Conservation (phyloP, 2,797 vertebrate species). For the Salmo trutta region DNA sequence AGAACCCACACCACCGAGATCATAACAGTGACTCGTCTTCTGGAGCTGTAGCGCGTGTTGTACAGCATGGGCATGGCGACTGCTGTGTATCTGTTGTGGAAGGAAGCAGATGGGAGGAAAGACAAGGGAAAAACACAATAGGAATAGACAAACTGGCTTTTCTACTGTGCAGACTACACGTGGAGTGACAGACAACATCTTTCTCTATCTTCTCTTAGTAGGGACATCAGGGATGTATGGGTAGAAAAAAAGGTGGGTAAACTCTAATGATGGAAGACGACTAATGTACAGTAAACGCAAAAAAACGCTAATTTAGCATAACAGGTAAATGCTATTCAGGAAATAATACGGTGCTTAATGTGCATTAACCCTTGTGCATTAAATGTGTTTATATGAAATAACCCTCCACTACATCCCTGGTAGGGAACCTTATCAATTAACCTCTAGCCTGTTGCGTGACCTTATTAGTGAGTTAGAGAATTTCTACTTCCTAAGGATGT, state of each 20-base stretch:
- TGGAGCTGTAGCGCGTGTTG: conserved; percentile 98
- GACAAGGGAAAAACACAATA: not conserved
- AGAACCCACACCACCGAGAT: conserved; percentile 96
- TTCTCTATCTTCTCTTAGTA: not conserved
- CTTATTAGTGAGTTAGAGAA: conserved; percentile 35
- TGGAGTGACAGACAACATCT: not conserved
- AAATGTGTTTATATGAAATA: not conserved
- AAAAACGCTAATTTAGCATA: too few relatives aligned
- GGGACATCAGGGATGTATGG: not conserved
- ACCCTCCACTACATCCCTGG: conserved; percentile 3
- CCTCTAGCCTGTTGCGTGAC: conserved; percentile 28
- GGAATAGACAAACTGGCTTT: not conserved
- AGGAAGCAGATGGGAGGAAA: not conserved
- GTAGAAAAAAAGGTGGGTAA: not conserved
- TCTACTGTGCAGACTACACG: not conserved
- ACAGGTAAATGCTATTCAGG: too few relatives aligned
- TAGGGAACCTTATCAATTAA: conserved; percentile 45
- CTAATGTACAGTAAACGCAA: too few relatives aligned
- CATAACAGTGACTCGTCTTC: conserved; percentile 94
- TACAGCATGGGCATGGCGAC: conserved; percentile 99
- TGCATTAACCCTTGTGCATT: not conserved
- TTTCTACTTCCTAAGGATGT: conserved; percentile 35
- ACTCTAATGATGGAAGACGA: not conserved
- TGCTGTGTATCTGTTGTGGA: conserved; percentile 87
- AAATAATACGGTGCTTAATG: not conserved